Base-by-base conservation (phyloP, 64 coral and sea anemone genomes). In the Stichodactyla mertensii region DNA sequence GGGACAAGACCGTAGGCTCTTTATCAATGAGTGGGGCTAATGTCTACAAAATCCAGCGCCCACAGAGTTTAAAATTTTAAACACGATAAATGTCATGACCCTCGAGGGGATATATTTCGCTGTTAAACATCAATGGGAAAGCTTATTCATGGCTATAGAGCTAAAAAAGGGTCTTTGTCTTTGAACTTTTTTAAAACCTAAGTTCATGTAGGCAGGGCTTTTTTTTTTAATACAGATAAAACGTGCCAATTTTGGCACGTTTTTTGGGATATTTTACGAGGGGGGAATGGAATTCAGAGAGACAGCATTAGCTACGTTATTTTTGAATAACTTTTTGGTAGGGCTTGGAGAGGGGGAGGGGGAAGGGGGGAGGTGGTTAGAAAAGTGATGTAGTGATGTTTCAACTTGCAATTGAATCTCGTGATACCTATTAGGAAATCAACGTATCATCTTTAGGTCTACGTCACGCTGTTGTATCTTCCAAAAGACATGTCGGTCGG, bases 401-500 rank as follows among this genome's bases (percentile, higher is more conserved):
- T 0, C 18, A 61, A 61, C n/a, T 69, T 8, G 18, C n/a, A 13
- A 31, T 27, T 13, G 24, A 23, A 74, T 27, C 69, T 74, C 69
- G 69, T 74, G 69, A 74, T 31, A 74, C 10, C 8, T 74, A 31
- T 74, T 11, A 74, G 69, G 69, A 74, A 74, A 74, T 74, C 9
- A 74, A 31, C 20, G 69, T 74, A 74, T 74, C 22, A 74, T 74
- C 69, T 74, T 74, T 1, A 45, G 12, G 24, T 74, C 69, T 74
- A 74, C 69, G 69, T 74, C 69, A 74, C 69, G 69, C 69, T 74
- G 69, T 74, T 74, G 69, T 74, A 74, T 74, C 69, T 74, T 26
- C 8, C 69, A 12, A 20, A 74, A 74, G 69, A 74, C 69, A 74
- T 13, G 69, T 28, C 69, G 69, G 23, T 74, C 69, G 69, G 69